These are phyloP conservation scores for Neodiprion virginianus DNA, from an alignment of 1,140 invertebrate genomes.

Conservation along the genomic window DNA sequence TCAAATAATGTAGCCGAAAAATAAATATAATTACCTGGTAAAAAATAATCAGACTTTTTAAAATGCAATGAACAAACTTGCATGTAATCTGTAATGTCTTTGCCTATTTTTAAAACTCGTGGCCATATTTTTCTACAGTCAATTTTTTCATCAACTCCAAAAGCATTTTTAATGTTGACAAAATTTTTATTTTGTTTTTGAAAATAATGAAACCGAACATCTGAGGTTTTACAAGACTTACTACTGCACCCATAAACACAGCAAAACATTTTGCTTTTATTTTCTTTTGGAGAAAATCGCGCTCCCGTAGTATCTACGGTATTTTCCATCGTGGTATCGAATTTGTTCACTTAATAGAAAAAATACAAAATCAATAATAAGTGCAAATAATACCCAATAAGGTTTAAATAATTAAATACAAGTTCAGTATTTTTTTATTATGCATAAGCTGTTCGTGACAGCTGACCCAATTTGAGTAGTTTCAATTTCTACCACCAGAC, in stretches of 20 bases:
- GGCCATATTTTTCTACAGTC: slow-evolving; percentile 13
- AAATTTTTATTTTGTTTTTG: slow-evolving; percentile 7
- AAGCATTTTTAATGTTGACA: slow-evolving; percentile 6
- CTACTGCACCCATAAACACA: slow-evolving; percentile 13
- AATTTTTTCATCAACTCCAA: slow-evolving; percentile 11
- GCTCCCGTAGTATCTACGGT: background rate
- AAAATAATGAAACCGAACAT: slow-evolving; percentile 16
- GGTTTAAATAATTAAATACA: too few species aligned
- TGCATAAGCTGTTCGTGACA: too few species aligned
- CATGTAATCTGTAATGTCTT: background rate
- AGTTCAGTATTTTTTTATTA: too few species aligned
- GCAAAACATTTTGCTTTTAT: slow-evolving; percentile 8
- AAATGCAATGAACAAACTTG: slow-evolving; percentile 12
- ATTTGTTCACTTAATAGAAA: too few species aligned
- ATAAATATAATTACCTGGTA: background rate
- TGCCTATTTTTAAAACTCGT: background rate
- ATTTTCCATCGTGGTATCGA: background rate
- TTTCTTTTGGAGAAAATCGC: slow-evolving; percentile 15
- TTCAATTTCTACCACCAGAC: too few species aligned
- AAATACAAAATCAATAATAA: too few species aligned
- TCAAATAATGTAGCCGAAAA: too few species aligned
- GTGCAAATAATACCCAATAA: too few species aligned
- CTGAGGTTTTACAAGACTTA: background rate
- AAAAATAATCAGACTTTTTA: slow-evolving; percentile 1
- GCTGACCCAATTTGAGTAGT: too few species aligned